Percentiles rank a stretch among this genome's conserved stretches.
phyloP scores from a whole-genome alignment of 2,113 vertebrate species.

The Ellobius talpinus region DNA sequence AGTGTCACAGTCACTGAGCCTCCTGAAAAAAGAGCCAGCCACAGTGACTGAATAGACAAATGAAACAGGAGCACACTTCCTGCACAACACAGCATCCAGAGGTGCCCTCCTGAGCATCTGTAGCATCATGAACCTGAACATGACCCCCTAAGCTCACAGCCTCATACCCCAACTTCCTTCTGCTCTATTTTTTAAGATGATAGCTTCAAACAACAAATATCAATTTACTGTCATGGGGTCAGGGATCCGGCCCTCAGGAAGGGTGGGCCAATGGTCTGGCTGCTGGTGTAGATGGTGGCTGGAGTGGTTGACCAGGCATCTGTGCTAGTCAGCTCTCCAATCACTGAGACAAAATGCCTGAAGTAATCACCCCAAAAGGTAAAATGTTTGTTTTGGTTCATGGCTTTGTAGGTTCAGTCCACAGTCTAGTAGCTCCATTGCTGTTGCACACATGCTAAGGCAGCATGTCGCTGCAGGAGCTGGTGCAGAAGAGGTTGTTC shows the following conservation, averaged over 20 bases:
- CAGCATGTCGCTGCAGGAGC: not conserved
- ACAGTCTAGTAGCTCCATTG: not conserved
- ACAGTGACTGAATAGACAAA: not conserved
- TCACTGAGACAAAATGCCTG: not conserved
- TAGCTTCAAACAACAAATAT: not conserved
- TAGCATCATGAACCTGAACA: no score
- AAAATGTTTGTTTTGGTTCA: not conserved
- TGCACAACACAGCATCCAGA: not conserved
- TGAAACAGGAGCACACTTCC: not conserved
- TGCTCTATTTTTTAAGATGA: not conserved
- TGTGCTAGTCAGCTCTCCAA: not conserved
- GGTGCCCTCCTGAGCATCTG: not conserved
- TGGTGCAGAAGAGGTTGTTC: not conserved
- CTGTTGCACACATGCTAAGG: not conserved
- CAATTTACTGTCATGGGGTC: rapidly evolving
- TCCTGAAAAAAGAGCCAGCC: not conserved
- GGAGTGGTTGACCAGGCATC: not conserved
- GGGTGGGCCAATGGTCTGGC: no score
- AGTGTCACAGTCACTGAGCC: not conserved
- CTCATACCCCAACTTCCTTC: not conserved
- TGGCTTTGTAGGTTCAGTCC: not conserved
- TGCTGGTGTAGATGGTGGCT: no score
- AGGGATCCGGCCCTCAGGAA: not conserved
- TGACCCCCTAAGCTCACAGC: not conserved
- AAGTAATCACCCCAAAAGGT: not conserved